Percentiles rank a stretch among this genome's conserved stretches.
Evolutionary conservation across 2,113 vertebrate species (phyloP).

Genomic region (Puma concolor): DNA sequence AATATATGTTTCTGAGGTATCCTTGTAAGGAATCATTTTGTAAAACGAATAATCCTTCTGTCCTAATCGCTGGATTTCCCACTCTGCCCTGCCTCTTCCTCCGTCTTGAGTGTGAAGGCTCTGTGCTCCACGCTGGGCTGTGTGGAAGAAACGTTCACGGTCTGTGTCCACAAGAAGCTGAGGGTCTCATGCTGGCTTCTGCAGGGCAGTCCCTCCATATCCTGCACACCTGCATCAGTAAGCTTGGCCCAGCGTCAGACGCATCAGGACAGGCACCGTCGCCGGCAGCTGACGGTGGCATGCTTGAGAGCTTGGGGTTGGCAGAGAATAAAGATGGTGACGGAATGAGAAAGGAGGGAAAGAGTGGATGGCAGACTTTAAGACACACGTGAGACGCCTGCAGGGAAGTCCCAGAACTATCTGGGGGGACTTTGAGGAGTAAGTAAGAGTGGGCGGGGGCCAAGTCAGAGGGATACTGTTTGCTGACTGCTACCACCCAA

Average conservation of each 20-base stretch:
- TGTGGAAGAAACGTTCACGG: neutral
- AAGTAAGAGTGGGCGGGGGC: too few species aligned
- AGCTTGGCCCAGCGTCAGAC: neutral
- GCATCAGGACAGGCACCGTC: too few species aligned
- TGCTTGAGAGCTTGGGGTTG: neutral
- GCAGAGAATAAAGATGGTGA: neutral
- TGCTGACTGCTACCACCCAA: neutral
- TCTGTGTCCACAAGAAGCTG: too few species aligned
- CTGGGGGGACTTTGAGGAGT: neutral
- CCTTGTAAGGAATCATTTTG: neutral
- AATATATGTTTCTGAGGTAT: neutral
- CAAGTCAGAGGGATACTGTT: neutral
- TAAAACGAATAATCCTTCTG: neutral
- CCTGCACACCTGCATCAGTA: neutral
- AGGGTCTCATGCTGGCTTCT: neutral
- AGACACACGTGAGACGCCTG: neutral
- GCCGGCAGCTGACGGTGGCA: neutral
- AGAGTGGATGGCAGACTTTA: neutral
- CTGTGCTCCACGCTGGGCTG: neutral
- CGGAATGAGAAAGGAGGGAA: neutral
- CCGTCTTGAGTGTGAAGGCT: neutral
- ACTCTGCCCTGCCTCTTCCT: neutral
- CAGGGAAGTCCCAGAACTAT: neutral
- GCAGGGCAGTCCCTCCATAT: accelerated
- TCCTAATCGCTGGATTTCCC: neutral